Percentiles rank a stretch among this genome's conserved stretches.
Evolutionary conservation across 2,113 vertebrate species (phyloP).

Genomic region (Mobula hypostoma): DNA sequence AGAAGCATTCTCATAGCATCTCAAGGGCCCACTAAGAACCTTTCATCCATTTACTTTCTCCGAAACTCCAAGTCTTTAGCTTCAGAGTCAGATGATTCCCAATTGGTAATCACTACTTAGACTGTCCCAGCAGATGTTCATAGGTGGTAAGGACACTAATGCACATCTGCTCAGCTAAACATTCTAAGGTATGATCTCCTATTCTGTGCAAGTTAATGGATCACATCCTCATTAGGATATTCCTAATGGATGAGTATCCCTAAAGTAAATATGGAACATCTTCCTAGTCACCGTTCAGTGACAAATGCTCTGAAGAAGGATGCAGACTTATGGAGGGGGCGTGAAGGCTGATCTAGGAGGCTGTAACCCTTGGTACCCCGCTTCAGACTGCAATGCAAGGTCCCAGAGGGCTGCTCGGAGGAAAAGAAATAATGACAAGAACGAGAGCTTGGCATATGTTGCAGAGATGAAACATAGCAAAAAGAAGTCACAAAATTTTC

Average conservation of each 20-base stretch:
- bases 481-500: background rate
- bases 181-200: background rate
- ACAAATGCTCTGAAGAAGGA: background rate
- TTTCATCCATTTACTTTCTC: too few relatives aligned
- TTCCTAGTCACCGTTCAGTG: background rate
- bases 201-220: background rate
- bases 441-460: background rate
- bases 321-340: background rate
- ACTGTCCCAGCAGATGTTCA: too few relatives aligned
- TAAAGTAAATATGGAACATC: background rate
- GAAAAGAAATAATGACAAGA: background rate
- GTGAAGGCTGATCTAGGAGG: background rate
- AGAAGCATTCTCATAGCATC: too few relatives aligned
- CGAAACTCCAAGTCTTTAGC: background rate
- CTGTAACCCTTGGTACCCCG: background rate
- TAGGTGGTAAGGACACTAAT: background rate
- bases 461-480: background rate
- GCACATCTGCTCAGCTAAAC: background rate
- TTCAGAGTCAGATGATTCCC: background rate
- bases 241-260: background rate
- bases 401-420: background rate
- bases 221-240: background rate
- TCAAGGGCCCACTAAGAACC: too few relatives aligned
- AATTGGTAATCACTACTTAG: too few relatives aligned
- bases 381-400: background rate